These are phyloP conservation scores for Amphiprion percula DNA, from an alignment of 2,113 vertebrate genomes.

Conservation along the genomic window DNA sequence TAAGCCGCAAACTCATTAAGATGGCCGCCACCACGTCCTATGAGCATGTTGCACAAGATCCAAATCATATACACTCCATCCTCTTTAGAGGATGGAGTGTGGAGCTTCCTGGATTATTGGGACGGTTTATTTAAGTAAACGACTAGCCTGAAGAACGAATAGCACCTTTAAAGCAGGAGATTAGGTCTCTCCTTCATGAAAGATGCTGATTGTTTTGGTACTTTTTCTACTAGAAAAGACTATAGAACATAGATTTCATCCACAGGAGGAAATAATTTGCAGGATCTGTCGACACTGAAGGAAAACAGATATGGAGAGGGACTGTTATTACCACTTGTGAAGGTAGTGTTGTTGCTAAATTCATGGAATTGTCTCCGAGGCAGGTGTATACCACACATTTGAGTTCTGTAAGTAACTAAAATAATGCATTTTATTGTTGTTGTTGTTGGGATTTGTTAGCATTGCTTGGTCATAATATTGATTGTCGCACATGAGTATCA, in stretches of 20 bases:
- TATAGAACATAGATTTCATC: constrained; percentile 43
- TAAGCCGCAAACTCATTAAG: constrained; percentile 81
- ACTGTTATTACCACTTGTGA: constrained; percentile 16
- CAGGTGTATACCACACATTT: too few species aligned
- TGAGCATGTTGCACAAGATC: constrained; percentile 68
- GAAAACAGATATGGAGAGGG: constrained; percentile 26
- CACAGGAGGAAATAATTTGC: constrained; percentile 37
- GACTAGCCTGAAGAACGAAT: constrained; percentile 10
- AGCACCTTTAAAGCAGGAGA: constrained; percentile 25
- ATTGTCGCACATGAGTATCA: too few species aligned
- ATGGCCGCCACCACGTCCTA: constrained; percentile 65
- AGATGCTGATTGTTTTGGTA: constrained; percentile 22
- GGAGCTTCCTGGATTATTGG: constrained; percentile 59
- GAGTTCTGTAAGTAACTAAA: too few species aligned
- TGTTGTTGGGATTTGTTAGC: too few species aligned
- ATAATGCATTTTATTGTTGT: too few species aligned
- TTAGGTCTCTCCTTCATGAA: constrained; percentile 14
- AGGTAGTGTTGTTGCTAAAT: constrained; percentile 12
- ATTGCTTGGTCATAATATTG: too few species aligned
- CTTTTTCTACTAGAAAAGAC: constrained; percentile 27
- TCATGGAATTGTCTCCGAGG: constrained; percentile 8
- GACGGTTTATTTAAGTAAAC: constrained; percentile 57
- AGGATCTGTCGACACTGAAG: constrained; percentile 27
- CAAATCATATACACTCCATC: constrained; percentile 60
- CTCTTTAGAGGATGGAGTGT: constrained; percentile 51